phyloP scores from a whole-genome alignment of 2,113 vertebrate species.

The Electrona antarctica region DNA sequence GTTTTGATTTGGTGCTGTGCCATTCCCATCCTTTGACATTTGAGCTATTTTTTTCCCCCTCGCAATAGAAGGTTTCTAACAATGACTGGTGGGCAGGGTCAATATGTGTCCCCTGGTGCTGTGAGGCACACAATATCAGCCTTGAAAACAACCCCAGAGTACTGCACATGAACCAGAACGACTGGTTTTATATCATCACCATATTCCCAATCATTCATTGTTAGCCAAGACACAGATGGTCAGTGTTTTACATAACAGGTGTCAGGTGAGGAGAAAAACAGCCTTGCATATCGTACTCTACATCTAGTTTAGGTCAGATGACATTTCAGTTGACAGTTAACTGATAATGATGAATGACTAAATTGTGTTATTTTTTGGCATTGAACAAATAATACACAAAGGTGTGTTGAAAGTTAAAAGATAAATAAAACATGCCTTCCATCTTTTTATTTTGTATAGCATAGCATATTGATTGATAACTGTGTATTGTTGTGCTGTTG shows the following conservation, averaged over 20 bases:
- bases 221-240: constrained; percentile 6
- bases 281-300: no score
- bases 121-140: constrained; percentile 24
- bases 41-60: constrained; percentile 58
- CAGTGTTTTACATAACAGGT: background rate
- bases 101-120: constrained; percentile 50
- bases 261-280: background rate
- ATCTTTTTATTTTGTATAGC: no score
- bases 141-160: constrained; percentile 36
- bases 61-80: constrained; percentile 60
- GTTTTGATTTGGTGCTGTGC: constrained; percentile 67
- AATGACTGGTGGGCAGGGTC: constrained; percentile 67
- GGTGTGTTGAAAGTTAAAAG: no score
- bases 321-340: no score
- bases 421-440: no score
- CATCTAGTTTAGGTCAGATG: no score
- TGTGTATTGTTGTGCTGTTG: no score
- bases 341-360: background rate
- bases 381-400: no score
- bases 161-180: constrained; percentile 48
- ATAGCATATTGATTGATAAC: no score
- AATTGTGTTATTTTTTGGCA: background rate
- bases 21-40: constrained; percentile 77
- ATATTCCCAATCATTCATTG: constrained; percentile 30
- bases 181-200: constrained; percentile 58